Evolutionary conservation across 2,797 vertebrate species (phyloP), one percentile per base, ranked within the genome.

Genomic region (Simalia tracyae): DNA sequence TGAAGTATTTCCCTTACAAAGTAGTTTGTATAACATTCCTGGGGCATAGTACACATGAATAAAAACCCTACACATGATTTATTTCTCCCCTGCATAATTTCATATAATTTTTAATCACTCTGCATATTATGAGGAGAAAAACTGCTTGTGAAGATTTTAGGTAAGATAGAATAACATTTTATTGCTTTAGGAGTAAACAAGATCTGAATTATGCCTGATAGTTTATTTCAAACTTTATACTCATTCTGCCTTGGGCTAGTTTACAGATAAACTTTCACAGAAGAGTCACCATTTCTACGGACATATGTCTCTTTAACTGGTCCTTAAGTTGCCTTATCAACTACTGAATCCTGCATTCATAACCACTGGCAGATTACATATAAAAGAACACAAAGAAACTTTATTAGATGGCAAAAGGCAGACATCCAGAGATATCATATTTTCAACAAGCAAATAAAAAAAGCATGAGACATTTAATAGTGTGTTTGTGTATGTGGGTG

Each of bases 101-200:
- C 95, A 94, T 96, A 93, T 28, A 92, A 90, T 92, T 89, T 88
- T 68, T n/a, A 91, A 94, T 95, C 60, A 93, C 96, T 93, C 92
- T 84, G 90, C 93, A 93, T 94, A 95, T 91, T 63, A 85, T 91
- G 93, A 96, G 94, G 87, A 97, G 96, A 96, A 97, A 95, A 95
- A 97, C 96, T 95, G 97, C 94, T 96, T 92, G 96, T 89, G 95
- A 97, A 96, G 96, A 97, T 97, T 94, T 97, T 96, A 97, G 97
- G 94, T 94, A 84, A 95, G 92, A 90, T 11, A 84, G 19, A 94
- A 94, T 97, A 98, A 97, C 96, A 95, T 96, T 98, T 97, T 97
- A 98, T 97, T 97, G 96, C 96, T 97, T 95, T 96, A 96, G 97
- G 97, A 98, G 95, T 98, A 98, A 98, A 98, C 96, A 98, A 92